These are phyloP conservation scores for Cheirogaleus medius DNA, from an alignment of 2,113 vertebrate species.

Conservation along the genomic window DNA sequence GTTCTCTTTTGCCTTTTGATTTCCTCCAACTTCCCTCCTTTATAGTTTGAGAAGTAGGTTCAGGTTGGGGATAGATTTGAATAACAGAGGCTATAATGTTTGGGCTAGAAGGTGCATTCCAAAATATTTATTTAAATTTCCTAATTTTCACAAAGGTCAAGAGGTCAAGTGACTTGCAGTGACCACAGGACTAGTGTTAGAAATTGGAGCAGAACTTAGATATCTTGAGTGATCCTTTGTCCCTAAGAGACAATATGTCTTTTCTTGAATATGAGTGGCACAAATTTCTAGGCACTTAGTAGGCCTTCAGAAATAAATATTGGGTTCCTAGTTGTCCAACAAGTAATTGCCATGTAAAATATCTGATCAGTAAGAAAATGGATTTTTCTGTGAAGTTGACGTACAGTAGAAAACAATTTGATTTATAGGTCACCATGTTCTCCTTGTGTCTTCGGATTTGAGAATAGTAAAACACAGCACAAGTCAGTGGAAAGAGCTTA, in stretches of 20 bases:
- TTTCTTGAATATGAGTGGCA: neutral
- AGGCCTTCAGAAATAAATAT: neutral
- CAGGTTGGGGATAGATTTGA: neutral
- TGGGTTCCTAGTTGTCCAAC: neutral
- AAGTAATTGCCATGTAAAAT: neutral
- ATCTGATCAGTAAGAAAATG: neutral
- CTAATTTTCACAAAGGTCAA: neutral
- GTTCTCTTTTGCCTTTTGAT: neutral
- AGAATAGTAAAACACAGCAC: neutral
- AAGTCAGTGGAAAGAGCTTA: neutral
- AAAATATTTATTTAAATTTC: neutral
- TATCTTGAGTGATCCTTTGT: neutral
- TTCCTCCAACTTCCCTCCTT: neutral
- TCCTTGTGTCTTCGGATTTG: neutral
- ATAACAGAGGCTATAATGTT: neutral
- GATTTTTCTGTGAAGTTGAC: neutral
- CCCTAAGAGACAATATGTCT: neutral
- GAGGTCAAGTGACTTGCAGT: neutral
- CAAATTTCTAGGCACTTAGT: neutral
- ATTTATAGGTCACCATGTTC: neutral
- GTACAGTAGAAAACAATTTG: neutral
- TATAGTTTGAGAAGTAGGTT: neutral
- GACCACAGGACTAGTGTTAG: neutral
- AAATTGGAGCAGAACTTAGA: neutral
- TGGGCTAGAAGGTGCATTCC: neutral